A percentile compares a stretch with the other conserved stretches of the same genome.
phyloP scores from a whole-genome alignment of 35 echinoderm and acorn worm genomes.

The Strongylocentrotus purpuratus region DNA sequence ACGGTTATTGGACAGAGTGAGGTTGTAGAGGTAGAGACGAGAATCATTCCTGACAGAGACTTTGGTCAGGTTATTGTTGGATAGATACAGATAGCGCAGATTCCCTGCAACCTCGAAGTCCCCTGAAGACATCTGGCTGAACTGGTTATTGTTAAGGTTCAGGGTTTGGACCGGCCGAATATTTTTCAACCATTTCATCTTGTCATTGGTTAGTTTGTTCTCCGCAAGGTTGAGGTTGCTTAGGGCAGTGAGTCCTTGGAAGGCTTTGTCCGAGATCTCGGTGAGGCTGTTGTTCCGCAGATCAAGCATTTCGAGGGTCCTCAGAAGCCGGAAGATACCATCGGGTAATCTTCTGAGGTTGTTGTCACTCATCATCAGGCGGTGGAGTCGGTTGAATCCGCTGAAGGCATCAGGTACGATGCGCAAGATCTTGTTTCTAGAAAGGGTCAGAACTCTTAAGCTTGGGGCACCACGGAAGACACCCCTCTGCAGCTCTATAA shows the following conservation, averaged over 20 bases:
- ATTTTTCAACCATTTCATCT: slow-evolving; percentile 48
- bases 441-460: slow-evolving; percentile 45
- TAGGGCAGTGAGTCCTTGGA: slow-evolving; percentile 28
- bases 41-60: slow-evolving; percentile 25
- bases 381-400: slow-evolving; percentile 31
- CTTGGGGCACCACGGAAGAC: slow-evolving; percentile 56
- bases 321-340: slow-evolving; percentile 26
- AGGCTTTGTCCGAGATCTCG: slow-evolving; percentile 22
- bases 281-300: slow-evolving; percentile 46
- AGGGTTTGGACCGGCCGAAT: slow-evolving; percentile 32
- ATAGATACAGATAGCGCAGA: slow-evolving; percentile 44
- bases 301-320: slow-evolving; percentile 49
- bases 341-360: neutral
- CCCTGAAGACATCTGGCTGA: neutral
- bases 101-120: slow-evolving; percentile 27
- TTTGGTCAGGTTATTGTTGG: slow-evolving; percentile 21
- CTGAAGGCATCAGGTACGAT: slow-evolving; percentile 43
- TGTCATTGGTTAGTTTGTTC: slow-evolving; percentile 54
- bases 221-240: slow-evolving; percentile 49
- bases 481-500: slow-evolving; percentile 14
- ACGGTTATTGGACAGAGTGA: slow-evolving; percentile 45
- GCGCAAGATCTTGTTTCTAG: slow-evolving; percentile 41
- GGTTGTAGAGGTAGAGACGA: slow-evolving; percentile 24
- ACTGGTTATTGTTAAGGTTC: slow-evolving; percentile 52
- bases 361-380: slow-evolving; percentile 45